A percentile compares a stretch with the other conserved stretches of the same genome.
phyloP scores from a whole-genome alignment of 2,888 invertebrate species.

The Dicranocentrus wangi region DNA sequence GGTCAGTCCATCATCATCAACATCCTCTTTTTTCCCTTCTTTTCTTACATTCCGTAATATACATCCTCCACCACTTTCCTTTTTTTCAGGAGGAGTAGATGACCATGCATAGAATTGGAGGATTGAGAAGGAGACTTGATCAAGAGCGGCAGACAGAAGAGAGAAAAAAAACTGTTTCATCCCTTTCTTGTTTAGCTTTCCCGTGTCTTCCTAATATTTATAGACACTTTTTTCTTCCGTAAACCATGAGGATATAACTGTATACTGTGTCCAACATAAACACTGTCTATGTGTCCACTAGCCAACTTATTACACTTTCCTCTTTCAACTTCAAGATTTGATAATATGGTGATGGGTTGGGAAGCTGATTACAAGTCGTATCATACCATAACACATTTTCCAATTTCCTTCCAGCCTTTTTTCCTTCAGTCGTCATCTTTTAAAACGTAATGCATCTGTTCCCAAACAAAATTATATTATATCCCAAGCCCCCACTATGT shows the following conservation, averaged over 20 bases:
- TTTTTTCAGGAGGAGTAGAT: constrained; percentile 26
- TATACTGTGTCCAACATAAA: background rate
- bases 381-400: constrained; percentile 48
- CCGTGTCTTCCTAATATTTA: constrained; percentile 27
- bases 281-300: background rate
- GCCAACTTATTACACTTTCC: constrained; percentile 13
- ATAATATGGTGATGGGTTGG: constrained; percentile 22
- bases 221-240: constrained; percentile 20
- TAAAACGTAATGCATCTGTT: constrained; percentile 28
- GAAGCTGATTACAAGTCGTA: constrained; percentile 31
- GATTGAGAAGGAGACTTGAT: constrained; percentile 40
- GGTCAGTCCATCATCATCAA: constrained; percentile 39
- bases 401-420: constrained; percentile 43
- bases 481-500: constrained; percentile 27
- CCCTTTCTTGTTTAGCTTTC: constrained; percentile 13
- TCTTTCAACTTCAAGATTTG: constrained; percentile 10
- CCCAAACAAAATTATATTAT: constrained; percentile 9
- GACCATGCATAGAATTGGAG: constrained; percentile 45
- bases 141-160: constrained; percentile 24
- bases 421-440: constrained; percentile 21
- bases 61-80: background rate
- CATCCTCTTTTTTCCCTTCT: background rate
- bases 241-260: background rate
- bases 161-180: constrained; percentile 31
- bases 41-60: background rate